Conservation (phyloP, 2,113 vertebrate species). For the Peromyscus polionotus region DNA sequence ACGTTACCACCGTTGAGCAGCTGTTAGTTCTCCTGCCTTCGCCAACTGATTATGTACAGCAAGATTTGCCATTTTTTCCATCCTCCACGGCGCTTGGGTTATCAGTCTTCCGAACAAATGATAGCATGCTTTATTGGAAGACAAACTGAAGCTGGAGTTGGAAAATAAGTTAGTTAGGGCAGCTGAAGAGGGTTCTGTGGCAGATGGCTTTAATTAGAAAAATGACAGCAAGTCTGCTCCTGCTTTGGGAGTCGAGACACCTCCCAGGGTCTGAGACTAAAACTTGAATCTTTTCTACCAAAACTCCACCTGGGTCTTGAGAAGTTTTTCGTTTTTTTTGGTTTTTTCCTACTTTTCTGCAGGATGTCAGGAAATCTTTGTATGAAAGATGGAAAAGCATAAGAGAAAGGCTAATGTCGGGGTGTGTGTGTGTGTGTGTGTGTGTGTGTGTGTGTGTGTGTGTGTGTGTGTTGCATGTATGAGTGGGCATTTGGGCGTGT, state of each 20-base stretch:
- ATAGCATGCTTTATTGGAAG: conserved; percentile 73
- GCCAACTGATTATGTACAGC: conserved; percentile 76
- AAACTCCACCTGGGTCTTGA: conserved; percentile 64
- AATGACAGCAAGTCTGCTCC: conserved; percentile 75
- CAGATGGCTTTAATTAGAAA: conserved; percentile 81
- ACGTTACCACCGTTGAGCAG: conserved; percentile 67
- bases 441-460: neutral
- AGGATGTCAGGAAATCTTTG: conserved; percentile 48
- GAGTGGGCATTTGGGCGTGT: neutral
- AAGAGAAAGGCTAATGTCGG: neutral
- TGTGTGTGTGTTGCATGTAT: neutral
- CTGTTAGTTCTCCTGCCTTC: conserved; percentile 70
- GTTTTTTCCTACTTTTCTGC: conserved; percentile 31
- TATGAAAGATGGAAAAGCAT: neutral
- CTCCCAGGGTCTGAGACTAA: conserved; percentile 76
- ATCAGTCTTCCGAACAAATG: conserved; percentile 73
- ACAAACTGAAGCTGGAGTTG: conserved; percentile 69
- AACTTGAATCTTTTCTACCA: conserved; percentile 70
- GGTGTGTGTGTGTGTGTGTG: neutral
- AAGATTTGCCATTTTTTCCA: conserved; percentile 73
- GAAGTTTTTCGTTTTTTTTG: conserved; percentile 22
- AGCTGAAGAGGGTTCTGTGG: conserved; percentile 56
- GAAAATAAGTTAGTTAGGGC: conserved; percentile 63
- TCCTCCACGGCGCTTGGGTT: conserved; percentile 53
- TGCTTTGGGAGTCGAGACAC: conserved; percentile 71